A percentile compares a stretch with the other conserved stretches of the same genome.
phyloP scores from a whole-genome alignment of 2,888 invertebrate species.

The Creontiades dilutus region DNA sequence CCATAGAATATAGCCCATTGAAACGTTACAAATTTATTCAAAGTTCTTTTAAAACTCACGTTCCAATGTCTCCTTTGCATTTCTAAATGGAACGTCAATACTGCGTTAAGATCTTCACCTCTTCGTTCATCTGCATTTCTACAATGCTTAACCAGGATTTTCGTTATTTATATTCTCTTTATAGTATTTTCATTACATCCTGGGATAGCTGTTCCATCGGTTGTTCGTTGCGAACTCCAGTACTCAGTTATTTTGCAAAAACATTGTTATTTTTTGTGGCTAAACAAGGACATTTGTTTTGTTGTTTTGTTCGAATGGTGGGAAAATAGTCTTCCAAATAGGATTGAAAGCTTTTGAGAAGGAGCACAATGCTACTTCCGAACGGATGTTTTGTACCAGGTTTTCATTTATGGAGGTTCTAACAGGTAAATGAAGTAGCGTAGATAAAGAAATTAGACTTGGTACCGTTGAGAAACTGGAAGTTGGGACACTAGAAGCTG shows the following conservation, averaged over 20 bases:
- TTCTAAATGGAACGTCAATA: too few species aligned
- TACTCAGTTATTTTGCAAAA: background rate
- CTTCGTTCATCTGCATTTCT: too few species aligned
- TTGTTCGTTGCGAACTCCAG: too few species aligned
- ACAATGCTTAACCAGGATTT: too few species aligned
- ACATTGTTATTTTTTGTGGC: background rate
- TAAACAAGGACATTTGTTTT: background rate
- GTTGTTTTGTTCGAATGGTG: background rate
- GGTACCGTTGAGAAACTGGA: slow-evolving; percentile 33
- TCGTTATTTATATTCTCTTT: too few species aligned
- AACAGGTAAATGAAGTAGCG: slow-evolving; percentile 50
- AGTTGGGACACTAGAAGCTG: background rate
- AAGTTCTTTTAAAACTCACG: too few species aligned
- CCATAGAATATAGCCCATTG: too few species aligned
- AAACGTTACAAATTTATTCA: too few species aligned
- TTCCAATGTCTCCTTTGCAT: too few species aligned
- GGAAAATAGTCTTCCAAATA: background rate
- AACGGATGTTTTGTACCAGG: slow-evolving; percentile 34
- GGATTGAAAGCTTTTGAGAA: background rate
- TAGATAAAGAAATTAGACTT: slow-evolving; percentile 48
- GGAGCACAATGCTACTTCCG: slow-evolving; percentile 6
- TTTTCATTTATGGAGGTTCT: slow-evolving; percentile 22
- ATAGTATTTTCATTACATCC: too few species aligned
- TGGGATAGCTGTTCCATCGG: too few species aligned
- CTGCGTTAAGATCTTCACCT: too few species aligned